Evolutionary conservation across 92 coral and sea anemone species (phyloP).

Genomic region (Zoanthus solanderi): DNA sequence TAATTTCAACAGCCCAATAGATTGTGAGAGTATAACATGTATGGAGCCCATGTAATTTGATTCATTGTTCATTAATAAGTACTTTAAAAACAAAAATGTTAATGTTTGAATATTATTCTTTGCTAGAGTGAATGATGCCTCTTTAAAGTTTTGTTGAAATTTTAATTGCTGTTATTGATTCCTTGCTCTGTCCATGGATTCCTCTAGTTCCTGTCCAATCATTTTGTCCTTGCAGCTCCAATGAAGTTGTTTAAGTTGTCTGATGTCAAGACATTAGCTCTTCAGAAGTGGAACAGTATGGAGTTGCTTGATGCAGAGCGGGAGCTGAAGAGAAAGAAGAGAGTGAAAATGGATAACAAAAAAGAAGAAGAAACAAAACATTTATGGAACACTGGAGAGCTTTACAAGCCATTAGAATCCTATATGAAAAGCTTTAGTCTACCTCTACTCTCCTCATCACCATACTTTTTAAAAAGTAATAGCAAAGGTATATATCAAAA

Average conservation of each 20-base stretch:
- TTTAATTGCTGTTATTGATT: no score
- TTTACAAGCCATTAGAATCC: slow-evolving; percentile 72
- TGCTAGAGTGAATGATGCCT: no score
- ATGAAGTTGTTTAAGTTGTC: slow-evolving; percentile 82
- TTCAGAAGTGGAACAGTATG: slow-evolving; percentile 78
- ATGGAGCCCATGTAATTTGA: no score
- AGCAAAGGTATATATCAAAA: slow-evolving; percentile 1
- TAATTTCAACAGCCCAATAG: no score
- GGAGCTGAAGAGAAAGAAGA: slow-evolving; percentile 61
- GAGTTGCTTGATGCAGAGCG: slow-evolving; percentile 74
- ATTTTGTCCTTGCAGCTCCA: slow-evolving; percentile 61
- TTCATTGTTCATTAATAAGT: no score
- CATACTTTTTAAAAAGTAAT: slow-evolving; percentile 40
- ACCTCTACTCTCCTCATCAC: slow-evolving; percentile 54
- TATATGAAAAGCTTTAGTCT: slow-evolving; percentile 76
- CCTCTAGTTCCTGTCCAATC: no score
- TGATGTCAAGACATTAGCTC: slow-evolving; percentile 70
- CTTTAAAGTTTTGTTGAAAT: no score
- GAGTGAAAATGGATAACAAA: slow-evolving; percentile 50
- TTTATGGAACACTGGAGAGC: slow-evolving; percentile 84
- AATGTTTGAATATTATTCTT: no score
- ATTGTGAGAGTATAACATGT: no score
- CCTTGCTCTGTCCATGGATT: no score
- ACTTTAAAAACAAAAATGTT: no score
- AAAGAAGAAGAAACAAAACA: slow-evolving; percentile 81